Percentiles rank a stretch among this genome's conserved stretches.
Evolutionary conservation across 2,113 vertebrate species (phyloP).

Genomic region (Pseudopodoces humilis): DNA sequence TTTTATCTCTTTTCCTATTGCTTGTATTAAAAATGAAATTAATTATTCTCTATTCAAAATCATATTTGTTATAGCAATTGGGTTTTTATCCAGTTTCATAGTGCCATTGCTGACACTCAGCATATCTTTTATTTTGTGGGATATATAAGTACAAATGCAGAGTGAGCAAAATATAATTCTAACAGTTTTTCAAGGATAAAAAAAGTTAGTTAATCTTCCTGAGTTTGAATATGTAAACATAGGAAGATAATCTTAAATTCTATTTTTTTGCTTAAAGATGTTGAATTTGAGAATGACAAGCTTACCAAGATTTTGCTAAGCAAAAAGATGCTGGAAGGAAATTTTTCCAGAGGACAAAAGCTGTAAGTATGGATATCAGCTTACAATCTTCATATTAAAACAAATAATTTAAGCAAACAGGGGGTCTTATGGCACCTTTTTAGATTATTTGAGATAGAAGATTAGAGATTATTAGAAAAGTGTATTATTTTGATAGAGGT

Average conservation of each 20-base stretch:
- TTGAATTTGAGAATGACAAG: not conserved
- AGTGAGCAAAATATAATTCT: not conserved
- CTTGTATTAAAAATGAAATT: not conserved
- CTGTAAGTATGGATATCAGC: not conserved
- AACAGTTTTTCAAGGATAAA: not conserved
- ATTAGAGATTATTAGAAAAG: not conserved
- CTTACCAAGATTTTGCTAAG: not conserved
- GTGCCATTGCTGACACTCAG: not conserved
- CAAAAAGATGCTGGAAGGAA: not conserved
- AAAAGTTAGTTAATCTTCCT: not conserved
- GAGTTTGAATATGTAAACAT: not conserved
- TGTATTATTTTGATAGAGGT: not conserved
- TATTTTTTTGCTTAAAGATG: not conserved
- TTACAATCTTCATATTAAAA: not conserved
- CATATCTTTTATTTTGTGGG: not conserved
- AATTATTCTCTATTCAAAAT: not conserved
- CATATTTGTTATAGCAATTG: not conserved
- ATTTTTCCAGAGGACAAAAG: not conserved
- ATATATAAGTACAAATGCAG: not conserved
- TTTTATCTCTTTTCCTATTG: not conserved
- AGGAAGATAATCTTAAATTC: not conserved
- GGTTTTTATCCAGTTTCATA: not conserved
- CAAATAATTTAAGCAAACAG: not conserved
- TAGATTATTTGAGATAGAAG: not conserved
- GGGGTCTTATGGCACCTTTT: rapidly evolving